Percentiles rank a stretch among this genome's conserved stretches.
phyloP scores from a whole-genome alignment of 2,113 vertebrate species.

The Bubo bubo region DNA sequence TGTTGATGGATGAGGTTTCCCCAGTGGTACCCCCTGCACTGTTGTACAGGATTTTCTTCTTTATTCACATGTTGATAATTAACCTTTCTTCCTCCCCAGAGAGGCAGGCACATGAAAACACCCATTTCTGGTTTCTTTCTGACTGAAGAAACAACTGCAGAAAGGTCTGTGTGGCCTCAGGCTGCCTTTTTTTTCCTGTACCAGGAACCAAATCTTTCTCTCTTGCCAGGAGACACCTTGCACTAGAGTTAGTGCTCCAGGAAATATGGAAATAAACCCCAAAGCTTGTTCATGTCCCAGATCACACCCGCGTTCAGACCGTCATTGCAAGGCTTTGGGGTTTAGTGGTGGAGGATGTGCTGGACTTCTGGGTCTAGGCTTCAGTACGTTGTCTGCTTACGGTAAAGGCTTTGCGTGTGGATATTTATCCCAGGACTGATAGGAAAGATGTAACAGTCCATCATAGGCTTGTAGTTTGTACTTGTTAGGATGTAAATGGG shows the following conservation, averaged over 20 bases:
- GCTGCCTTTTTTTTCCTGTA: not conserved
- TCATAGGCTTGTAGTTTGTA: accelerated
- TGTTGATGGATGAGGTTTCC: not conserved
- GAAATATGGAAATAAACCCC: not conserved
- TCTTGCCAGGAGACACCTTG: not conserved
- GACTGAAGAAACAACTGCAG: not conserved
- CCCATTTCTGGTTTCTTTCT: accelerated
- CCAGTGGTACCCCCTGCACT: too few relatives aligned
- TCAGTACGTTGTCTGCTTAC: not conserved
- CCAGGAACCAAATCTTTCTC: not conserved
- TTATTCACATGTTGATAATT: not conserved
- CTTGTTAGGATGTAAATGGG: not conserved
- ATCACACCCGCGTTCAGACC: accelerated
- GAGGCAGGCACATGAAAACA: not conserved
- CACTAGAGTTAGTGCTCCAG: not conserved
- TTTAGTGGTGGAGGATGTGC: accelerated
- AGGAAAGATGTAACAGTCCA: not conserved
- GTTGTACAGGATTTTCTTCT: not conserved
- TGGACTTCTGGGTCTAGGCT: not conserved
- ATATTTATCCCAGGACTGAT: not conserved
- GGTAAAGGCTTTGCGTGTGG: accelerated
- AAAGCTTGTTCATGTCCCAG: accelerated
- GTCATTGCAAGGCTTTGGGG: not conserved
- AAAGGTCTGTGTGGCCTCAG: not conserved
- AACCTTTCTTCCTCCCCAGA: not conserved